Evolutionary conservation across 2,797 vertebrate genomes (phyloP).

Genomic region (Avahi laniger): DNA sequence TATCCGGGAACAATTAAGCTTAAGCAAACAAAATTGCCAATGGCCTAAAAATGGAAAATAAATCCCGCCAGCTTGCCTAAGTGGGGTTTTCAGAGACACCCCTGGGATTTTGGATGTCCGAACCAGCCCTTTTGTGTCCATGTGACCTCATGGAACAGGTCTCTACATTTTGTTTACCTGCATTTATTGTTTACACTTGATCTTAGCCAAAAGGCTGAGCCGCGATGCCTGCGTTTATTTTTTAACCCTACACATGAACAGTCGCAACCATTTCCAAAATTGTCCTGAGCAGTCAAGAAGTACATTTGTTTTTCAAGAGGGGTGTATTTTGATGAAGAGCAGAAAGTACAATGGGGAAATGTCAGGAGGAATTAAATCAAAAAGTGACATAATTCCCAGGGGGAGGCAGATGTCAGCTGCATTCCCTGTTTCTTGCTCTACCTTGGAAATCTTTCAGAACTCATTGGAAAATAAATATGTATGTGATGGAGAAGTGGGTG

Average conservation of each 20-base stretch:
- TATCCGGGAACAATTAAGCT: slow-evolving; percentile 74
- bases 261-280: slow-evolving; percentile 54
- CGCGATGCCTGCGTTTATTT: background rate
- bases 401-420: slow-evolving; percentile 82
- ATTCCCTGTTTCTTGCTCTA: slow-evolving; percentile 81
- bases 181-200: background rate
- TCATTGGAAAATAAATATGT: slow-evolving; percentile 83
- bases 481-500: slow-evolving; percentile 79
- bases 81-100: background rate
- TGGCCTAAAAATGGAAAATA: slow-evolving; percentile 53
- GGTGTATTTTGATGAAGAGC: slow-evolving; percentile 78
- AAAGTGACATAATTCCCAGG: slow-evolving; percentile 84
- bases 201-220: background rate
- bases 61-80: slow-evolving; percentile 24
- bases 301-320: slow-evolving; percentile 68
- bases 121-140: background rate
- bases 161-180: background rate
- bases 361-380: slow-evolving; percentile 83
- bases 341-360: slow-evolving; percentile 77
- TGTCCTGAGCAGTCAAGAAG: slow-evolving; percentile 50
- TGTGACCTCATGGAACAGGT: background rate
- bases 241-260: slow-evolving; percentile 42
- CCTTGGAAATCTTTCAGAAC: slow-evolving; percentile 84
- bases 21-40: slow-evolving; percentile 60
- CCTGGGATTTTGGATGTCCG: background rate